Conservation (phyloP, 2,113 vertebrate species). For the Promerops cafer region DNA sequence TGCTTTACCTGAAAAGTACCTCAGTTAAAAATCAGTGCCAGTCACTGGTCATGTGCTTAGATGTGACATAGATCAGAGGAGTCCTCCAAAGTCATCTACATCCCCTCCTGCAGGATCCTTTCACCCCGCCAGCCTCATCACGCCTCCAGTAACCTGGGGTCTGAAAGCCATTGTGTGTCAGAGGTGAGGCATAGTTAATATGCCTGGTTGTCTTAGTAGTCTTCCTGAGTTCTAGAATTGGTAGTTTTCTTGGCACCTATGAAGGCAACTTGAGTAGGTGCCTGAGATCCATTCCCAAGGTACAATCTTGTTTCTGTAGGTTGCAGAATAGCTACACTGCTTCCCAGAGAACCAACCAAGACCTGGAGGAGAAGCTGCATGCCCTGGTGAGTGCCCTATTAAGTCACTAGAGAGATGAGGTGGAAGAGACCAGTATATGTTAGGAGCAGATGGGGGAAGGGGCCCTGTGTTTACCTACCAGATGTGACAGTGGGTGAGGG, state of each 20-base stretch:
- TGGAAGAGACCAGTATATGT: background rate
- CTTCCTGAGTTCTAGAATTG: background rate
- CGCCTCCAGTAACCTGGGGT: background rate
- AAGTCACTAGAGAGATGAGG: background rate
- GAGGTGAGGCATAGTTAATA: background rate
- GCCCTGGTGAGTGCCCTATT: slow-evolving; percentile 78
- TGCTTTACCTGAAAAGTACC: background rate
- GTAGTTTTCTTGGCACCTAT: background rate
- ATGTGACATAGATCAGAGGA: background rate
- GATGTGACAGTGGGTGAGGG: background rate
- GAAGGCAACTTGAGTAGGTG: background rate
- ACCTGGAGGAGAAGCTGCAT: slow-evolving; percentile 96
- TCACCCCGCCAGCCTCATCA: background rate
- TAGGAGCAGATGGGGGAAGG: background rate
- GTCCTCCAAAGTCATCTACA: background rate
- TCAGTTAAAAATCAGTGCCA: background rate
- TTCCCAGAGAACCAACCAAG: slow-evolving; percentile 95
- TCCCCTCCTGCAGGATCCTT: background rate
- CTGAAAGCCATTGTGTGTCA: background rate
- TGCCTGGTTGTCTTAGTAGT: background rate
- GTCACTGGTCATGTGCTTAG: background rate
- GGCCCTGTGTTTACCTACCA: background rate
- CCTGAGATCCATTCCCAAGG: background rate
- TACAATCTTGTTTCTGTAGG: slow-evolving; percentile 63
- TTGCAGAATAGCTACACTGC: slow-evolving; percentile 97